Conservation (phyloP, 2,797 vertebrate genomes). For the Tadarida brasiliensis region DNA sequence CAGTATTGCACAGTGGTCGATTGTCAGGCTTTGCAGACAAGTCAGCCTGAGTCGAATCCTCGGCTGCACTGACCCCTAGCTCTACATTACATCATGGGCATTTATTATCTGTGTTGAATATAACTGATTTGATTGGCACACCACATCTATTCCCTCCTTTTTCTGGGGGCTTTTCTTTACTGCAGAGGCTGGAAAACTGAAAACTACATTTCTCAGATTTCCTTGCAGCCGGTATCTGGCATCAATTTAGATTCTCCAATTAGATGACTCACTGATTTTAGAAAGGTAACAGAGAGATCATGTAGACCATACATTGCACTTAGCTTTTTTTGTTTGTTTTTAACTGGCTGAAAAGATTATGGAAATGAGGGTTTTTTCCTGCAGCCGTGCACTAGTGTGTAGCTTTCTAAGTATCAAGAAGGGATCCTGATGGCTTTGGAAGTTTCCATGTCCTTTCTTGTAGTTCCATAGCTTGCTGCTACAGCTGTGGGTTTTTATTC, state of each 20-base stretch:
- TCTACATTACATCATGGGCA: neutral
- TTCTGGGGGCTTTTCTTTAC: neutral
- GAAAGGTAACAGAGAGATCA: neutral
- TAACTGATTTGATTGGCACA: neutral
- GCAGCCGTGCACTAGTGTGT: neutral
- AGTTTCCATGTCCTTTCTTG: neutral
- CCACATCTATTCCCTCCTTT: neutral
- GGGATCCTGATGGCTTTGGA: neutral
- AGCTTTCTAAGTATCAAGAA: neutral
- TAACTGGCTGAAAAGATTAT: neutral
- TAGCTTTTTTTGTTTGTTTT: neutral
- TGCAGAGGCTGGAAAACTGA: neutral
- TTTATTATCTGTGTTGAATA: neutral
- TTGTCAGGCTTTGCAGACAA: neutral
- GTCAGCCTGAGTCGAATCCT: neutral
- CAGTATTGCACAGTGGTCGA: neutral
- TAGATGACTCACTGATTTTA: neutral
- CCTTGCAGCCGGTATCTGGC: neutral
- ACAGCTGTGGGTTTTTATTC: neutral
- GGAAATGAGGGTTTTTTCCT: neutral
- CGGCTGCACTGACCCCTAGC: neutral
- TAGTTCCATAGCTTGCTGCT: neutral
- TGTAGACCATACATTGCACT: neutral
- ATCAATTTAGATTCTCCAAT: neutral
- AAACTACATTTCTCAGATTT: slow-evolving; percentile 6